phyloP scores from a whole-genome alignment of 2,888 invertebrate genomes.

The Machimus atricapillus region DNA sequence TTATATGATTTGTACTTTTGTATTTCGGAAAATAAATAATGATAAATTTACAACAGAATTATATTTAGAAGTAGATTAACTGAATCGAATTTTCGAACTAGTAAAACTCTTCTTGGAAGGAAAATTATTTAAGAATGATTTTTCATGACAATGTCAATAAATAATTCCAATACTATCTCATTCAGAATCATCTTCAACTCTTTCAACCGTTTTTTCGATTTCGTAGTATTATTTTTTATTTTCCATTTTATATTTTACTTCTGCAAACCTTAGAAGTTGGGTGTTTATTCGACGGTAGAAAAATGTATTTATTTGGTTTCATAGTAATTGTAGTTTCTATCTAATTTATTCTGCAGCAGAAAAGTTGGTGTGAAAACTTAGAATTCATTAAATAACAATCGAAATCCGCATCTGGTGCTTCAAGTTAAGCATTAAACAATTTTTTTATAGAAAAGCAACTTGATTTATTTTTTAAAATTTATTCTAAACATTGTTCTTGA shows the following conservation, averaged over 20 bases:
- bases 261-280: not conserved
- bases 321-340: not conserved
- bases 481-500: not conserved
- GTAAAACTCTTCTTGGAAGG: not conserved
- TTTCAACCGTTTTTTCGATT: not conserved
- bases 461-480: not conserved
- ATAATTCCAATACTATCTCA: not conserved
- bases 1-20: conserved; percentile 40
- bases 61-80: not conserved
- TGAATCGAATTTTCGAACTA: not conserved
- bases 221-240: not conserved
- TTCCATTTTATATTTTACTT: not conserved
- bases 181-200: not conserved
- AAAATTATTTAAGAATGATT: not conserved
- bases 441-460: not conserved
- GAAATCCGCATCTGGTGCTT: too few species aligned
- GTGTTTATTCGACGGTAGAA: not conserved
- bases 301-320: not conserved
- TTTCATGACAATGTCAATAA: not conserved
- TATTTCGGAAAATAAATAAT: conserved; percentile 17
- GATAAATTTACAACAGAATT: conserved; percentile 12
- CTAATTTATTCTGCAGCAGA: not conserved
- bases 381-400: too few species aligned
- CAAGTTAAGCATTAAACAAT: not conserved
- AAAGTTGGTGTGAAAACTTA: not conserved